These are phyloP conservation scores for Scaptomyza hsui DNA, from an alignment of 1,140 invertebrate species.

Conservation along the genomic window DNA sequence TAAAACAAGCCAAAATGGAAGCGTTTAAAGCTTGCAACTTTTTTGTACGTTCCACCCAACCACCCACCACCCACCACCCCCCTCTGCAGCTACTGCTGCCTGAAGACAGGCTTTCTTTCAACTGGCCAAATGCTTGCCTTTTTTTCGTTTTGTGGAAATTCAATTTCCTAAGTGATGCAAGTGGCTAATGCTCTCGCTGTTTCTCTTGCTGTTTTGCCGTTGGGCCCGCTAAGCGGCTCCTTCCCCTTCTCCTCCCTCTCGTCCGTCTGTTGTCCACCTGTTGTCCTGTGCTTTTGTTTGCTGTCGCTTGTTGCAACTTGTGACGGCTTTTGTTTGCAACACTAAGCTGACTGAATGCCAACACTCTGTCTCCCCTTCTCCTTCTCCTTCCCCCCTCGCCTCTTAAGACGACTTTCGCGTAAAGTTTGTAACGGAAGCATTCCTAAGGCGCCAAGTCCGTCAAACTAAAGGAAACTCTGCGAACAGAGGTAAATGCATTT, in stretches of 20 bases:
- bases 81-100: neutral
- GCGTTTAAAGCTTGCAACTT: constrained; percentile 56
- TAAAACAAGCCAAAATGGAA: too few relatives aligned
- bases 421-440: constrained; percentile 36
- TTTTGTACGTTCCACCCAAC: constrained; percentile 25
- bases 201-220: constrained; percentile 14
- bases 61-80: neutral
- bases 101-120: neutral
- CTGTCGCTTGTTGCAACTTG: constrained; percentile 56
- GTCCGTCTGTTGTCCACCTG: constrained; percentile 18
- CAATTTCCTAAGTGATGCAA: constrained; percentile 51
- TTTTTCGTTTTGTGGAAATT: constrained; percentile 33
- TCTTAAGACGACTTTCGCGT: neutral
- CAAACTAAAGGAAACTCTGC: constrained; percentile 16
- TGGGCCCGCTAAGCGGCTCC: constrained; percentile 1
- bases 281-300: constrained; percentile 13
- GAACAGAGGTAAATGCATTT: constrained; percentile 3
- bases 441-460: constrained; percentile 42
- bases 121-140: constrained; percentile 17
- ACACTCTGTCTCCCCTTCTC: neutral
- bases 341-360: constrained; percentile 44
- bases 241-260: neutral
- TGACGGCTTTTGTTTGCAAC: constrained; percentile 45
- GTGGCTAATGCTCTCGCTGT: constrained; percentile 42
- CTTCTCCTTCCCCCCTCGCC: neutral